Percentiles rank a stretch among this genome's conserved stretches.
Conservation (phyloP, 2,797 vertebrate species). For the Arvicola amphibius region DNA sequence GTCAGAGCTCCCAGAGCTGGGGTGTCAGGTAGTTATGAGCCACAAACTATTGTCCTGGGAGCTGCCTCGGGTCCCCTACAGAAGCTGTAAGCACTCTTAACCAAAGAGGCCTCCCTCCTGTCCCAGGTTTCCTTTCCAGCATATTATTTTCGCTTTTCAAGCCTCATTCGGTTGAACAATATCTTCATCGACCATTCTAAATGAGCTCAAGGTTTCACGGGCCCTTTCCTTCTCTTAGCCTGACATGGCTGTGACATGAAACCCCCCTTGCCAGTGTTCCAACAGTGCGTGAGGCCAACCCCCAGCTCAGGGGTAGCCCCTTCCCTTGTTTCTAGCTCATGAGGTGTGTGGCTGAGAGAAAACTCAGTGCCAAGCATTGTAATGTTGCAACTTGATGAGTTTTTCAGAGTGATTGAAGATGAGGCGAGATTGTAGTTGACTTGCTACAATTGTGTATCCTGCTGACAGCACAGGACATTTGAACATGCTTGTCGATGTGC, state of each 20-base stretch:
- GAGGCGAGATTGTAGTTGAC: slow-evolving; percentile 23
- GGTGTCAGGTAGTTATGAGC: not conserved
- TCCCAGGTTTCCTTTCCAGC: not conserved
- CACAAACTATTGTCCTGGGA: too few relatives aligned
- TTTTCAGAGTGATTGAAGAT: slow-evolving; percentile 35
- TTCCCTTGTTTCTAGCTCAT: not conserved
- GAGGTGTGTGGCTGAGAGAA: not conserved
- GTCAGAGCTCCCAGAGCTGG: not conserved
- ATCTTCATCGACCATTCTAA: not conserved
- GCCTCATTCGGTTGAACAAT: not conserved
- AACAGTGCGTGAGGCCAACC: not conserved
- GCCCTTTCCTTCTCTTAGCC: not conserved
- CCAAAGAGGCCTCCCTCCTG: not conserved
- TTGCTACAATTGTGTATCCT: not conserved
- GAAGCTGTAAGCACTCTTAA: not conserved
- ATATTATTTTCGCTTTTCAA: not conserved
- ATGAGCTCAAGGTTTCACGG: not conserved
- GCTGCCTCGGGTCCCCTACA: too few relatives aligned
- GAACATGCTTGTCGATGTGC: not conserved
- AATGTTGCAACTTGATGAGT: not conserved
- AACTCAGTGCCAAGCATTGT: not conserved
- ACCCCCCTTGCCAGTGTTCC: not conserved
- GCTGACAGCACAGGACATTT: not conserved
- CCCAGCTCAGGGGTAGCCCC: not conserved
- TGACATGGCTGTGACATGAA: not conserved